A percentile compares a stretch with the other conserved stretches of the same genome.
Conservation (phyloP, 1,140 invertebrate species). For the Potamilus streckersoni region DNA sequence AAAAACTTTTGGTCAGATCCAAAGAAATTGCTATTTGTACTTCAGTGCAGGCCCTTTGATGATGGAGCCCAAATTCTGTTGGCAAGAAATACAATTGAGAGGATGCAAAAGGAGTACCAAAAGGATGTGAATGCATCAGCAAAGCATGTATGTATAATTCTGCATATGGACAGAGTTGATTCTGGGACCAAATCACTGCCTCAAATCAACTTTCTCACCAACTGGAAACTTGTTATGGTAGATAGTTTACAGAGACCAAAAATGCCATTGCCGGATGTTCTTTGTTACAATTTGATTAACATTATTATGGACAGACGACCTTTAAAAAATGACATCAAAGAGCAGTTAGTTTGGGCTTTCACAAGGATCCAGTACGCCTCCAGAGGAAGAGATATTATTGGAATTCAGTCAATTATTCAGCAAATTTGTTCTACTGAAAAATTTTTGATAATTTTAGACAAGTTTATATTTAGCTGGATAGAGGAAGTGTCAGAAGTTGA, state of each 20-base stretch:
- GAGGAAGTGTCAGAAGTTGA: not conserved
- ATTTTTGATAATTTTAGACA: conserved; percentile 25
- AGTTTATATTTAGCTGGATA: conserved; percentile 15
- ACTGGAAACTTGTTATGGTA: conserved; percentile 39
- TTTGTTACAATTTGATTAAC: conserved; percentile 9
- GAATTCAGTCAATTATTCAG: conserved; percentile 27
- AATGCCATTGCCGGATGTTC: conserved; percentile 14
- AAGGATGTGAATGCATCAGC: not conserved
- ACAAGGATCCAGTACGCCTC: conserved; percentile 37
- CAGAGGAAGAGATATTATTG: conserved; percentile 23
- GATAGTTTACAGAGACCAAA: conserved; percentile 33
- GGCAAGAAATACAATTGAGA: conserved; percentile 40
- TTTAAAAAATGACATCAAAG: conserved; percentile 13
- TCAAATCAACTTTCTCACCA: conserved; percentile 41
- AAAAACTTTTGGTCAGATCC: conserved; percentile 34
- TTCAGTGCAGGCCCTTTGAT: conserved; percentile 31
- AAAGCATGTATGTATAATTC: conserved; percentile 38
- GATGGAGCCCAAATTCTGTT: conserved; percentile 39
- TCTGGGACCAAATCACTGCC: conserved; percentile 1
- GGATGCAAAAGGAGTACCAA: conserved; percentile 12
- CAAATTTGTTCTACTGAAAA: conserved; percentile 9
- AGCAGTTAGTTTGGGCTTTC: conserved; percentile 46
- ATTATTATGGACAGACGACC: conserved; percentile 27
- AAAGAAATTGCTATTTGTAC: conserved; percentile 18
- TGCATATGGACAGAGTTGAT: conserved; percentile 33